phyloP scores from a whole-genome alignment of 2,113 vertebrate genomes.

The Scortum barcoo region DNA sequence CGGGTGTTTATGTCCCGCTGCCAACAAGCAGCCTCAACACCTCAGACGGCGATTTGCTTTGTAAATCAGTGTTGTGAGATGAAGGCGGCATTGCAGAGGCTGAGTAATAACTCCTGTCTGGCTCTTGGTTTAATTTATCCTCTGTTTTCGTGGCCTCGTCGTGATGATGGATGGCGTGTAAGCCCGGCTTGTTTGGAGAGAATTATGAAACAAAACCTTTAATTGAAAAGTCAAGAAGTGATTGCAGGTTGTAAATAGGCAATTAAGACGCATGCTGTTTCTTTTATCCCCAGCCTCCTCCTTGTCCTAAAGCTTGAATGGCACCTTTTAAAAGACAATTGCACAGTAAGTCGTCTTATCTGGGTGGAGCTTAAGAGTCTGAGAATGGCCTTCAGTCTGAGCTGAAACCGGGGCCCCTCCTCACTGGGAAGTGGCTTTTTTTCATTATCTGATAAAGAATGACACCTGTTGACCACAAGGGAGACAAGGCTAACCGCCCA shows the following conservation, averaged over 20 bases:
- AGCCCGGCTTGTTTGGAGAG: background rate
- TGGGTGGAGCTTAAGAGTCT: conserved; percentile 25
- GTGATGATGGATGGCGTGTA: conserved; percentile 10
- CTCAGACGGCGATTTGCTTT: conserved; percentile 14
- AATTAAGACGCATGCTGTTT: background rate
- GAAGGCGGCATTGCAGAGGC: conserved; percentile 3
- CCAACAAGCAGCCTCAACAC: conserved; percentile 7
- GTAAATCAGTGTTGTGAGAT: conserved; percentile 34
- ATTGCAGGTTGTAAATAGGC: background rate
- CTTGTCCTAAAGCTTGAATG: conserved; percentile 37
- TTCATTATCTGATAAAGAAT: conserved; percentile 60
- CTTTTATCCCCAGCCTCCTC: background rate
- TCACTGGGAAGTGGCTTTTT: conserved; percentile 29
- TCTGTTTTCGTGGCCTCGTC: conserved; percentile 19
- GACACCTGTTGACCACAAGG: conserved; percentile 3
- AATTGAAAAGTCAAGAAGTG: background rate
- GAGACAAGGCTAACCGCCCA: background rate
- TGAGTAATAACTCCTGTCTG: conserved; percentile 29
- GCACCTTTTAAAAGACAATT: conserved; percentile 25
- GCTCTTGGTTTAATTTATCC: conserved; percentile 32
- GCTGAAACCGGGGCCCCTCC: conserved; percentile 28
- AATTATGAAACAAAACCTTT: conserved; percentile 21
- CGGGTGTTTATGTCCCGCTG: background rate
- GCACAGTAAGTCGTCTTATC: conserved; percentile 7
- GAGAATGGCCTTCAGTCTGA: conserved; percentile 14